A percentile compares a stretch with the other conserved stretches of the same genome.
Conservation (phyloP, 2,113 vertebrate species). For the Upupa epops region DNA sequence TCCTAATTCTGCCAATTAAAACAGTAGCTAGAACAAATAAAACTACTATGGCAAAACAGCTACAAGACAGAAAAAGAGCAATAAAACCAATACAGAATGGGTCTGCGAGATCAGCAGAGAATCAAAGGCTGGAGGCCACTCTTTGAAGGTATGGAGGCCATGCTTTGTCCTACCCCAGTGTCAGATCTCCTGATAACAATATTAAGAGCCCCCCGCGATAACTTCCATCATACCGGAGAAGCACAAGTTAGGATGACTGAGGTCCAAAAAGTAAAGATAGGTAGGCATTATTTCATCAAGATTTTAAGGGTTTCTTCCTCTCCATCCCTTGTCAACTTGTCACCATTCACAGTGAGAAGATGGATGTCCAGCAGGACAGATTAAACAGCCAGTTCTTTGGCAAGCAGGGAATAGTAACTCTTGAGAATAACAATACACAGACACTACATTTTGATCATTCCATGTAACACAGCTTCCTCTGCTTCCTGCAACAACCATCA, state of each 20-base stretch:
- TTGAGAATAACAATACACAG: conserved; percentile 8
- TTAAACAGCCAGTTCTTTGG: not conserved
- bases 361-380: not conserved
- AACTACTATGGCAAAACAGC: not conserved
- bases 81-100: not conserved
- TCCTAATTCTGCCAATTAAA: not conserved
- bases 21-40: not conserved
- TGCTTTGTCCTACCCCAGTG: not conserved
- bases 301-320: not conserved
- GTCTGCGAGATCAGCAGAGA: not conserved
- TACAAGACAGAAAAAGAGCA: not conserved
- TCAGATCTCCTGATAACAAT: not conserved
- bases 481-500: conserved; percentile 23
- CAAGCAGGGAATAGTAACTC: conserved; percentile 23
- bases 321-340: not conserved
- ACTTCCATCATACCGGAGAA: too few species aligned
- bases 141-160: not conserved
- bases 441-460: conserved; percentile 34
- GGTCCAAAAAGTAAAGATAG: too few species aligned
- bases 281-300: too few species aligned
- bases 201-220: not conserved
- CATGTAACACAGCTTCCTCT: conserved; percentile 34
- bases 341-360: not conserved
- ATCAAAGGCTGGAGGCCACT: not conserved
- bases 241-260: too few species aligned